Base-by-base conservation (phyloP, 92 coral and sea anemone genomes). In the Desmophyllum pertusum region DNA sequence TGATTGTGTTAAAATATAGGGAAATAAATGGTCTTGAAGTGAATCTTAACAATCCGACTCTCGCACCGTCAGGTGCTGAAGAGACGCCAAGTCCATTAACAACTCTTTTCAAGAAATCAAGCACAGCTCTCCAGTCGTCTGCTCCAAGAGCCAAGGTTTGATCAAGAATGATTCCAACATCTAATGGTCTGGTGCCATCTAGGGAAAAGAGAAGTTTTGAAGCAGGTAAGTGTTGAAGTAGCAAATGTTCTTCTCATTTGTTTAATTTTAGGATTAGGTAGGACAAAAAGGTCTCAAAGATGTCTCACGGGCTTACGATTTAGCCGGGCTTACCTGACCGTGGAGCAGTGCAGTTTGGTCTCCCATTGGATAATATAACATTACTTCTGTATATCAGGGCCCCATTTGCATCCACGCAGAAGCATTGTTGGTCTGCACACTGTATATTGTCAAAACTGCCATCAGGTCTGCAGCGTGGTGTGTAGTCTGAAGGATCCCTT, bases 11-110 rank as follows among this genome's bases (percentile, higher is more conserved):
- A 39, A 91, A 91, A 15, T 72, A 81, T 1, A 83, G 79, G 29
- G 86, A 80, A 25, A 87, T 69, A 19, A 42, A 51, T 13, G 91
- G 84, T 33, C 30, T 83, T 19, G 83, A 80, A n/a, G 91, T 68
- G 81, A 87, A 91, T 0, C 89, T 79, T 18, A 93, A 73, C 9
- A 93, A 64, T 27, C 89, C 97, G n/a, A 93, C 89, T 37, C 94
- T 88, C 21, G 97, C 84, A 37, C 95, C 95, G 53, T 81, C 77
- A 14, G 86, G 74, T 73, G 85, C 78, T 1, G 89, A n/a, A 15
- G 97, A 91, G 37, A 93, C 86, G 36, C 83, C 91, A 74, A 93
- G 91, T 0, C 93, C 93, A 66, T 83, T 70, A 3, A 89, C 91
- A 33, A 91, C 57, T 14, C 71, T 77, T 81, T 88, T 81, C 53